Evolutionary conservation across 2,797 vertebrate species (phyloP), one percentile per base, ranked within the genome.

Genomic region (Micrastur ruficollis): DNA sequence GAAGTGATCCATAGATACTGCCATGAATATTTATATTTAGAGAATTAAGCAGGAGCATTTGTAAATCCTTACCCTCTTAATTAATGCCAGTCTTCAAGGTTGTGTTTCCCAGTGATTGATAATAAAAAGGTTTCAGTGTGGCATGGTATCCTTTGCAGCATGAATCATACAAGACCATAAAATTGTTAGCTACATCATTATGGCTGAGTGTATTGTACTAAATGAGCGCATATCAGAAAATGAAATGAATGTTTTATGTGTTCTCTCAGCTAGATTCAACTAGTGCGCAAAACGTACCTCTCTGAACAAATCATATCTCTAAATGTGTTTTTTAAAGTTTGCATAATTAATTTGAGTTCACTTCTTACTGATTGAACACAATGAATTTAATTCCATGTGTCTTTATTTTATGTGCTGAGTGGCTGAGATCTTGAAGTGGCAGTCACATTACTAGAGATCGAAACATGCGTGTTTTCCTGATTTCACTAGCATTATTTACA

Each of bases 71-170:
- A 93, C 80, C 50, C 75, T 87, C 89, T 95, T 97, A 97, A 97
- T 97, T 96, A 95, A 96, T 90, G 93, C 86, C 92, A 97, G 42
- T 96, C 94, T 97, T 96, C 94, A 96, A 94, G 89, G 75, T 91
- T 93, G 62, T 92, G 75, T 92, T 96, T 97, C 79, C n/a, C n/a
- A 80, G 71, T 97, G 97, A 97, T 97, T 97, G 96, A 97, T 96
- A 96, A 97, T 96, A 97, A 97, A 97, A 97, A 97, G 97, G 96
- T 96, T 94, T 90, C 95, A 32, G 72, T 81, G 84, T 97, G 94
- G 94, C 96, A 95, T 27, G 89, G 86, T 89, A 87, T 95, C 81
- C 93, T 97, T 91, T 95, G 84, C 95, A 94, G 95, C 93, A 92
- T 96, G 96, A 97, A 96, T 97, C 93, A 95, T 95, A 95, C 92